Percentiles rank a stretch among this genome's conserved stretches.
phyloP scores from a whole-genome alignment of 2,888 invertebrate genomes.

The Rosalia funebris region DNA sequence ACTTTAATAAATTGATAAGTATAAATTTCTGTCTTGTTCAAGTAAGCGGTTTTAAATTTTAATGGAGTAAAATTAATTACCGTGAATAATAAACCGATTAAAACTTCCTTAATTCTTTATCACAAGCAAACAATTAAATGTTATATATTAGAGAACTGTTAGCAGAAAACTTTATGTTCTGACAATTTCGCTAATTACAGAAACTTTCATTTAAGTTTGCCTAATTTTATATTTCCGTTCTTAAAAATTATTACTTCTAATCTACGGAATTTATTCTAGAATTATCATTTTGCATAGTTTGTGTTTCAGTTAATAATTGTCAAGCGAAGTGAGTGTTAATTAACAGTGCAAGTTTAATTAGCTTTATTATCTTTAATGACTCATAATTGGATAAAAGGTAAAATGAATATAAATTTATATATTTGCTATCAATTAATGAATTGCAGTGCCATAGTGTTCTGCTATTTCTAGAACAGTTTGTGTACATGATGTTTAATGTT shows the following conservation, averaged over 20 bases:
- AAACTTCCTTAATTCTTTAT: slow-evolving; percentile 26
- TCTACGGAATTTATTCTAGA: background rate
- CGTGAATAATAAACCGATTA: slow-evolving; percentile 22
- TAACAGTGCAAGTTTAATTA: slow-evolving; percentile 14
- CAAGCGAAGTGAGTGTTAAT: slow-evolving; percentile 1
- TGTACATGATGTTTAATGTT: too few species aligned
- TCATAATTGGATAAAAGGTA: slow-evolving; percentile 6
- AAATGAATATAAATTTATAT: too few species aligned
- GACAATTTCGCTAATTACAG: slow-evolving; percentile 4
- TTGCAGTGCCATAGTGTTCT: too few species aligned
- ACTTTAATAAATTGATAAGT: background rate
- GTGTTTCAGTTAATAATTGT: background rate
- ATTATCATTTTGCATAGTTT: slow-evolving; percentile 7
- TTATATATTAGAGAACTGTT: slow-evolving; percentile 17
- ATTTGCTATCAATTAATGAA: too few species aligned
- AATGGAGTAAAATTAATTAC: slow-evolving; percentile 19
- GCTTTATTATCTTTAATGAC: slow-evolving; percentile 12
- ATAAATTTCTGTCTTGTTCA: background rate
- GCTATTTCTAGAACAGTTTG: too few species aligned
- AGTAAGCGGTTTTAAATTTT: slow-evolving; percentile 10
- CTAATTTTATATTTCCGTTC: background rate
- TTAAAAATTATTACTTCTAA: slow-evolving; percentile 2
- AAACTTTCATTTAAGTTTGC: slow-evolving; percentile 3
- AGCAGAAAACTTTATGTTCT: slow-evolving; percentile 11
- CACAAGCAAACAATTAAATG: slow-evolving; percentile 18